Conservation (phyloP, 2,797 vertebrate genomes). For the Gastrophryne carolinensis region DNA sequence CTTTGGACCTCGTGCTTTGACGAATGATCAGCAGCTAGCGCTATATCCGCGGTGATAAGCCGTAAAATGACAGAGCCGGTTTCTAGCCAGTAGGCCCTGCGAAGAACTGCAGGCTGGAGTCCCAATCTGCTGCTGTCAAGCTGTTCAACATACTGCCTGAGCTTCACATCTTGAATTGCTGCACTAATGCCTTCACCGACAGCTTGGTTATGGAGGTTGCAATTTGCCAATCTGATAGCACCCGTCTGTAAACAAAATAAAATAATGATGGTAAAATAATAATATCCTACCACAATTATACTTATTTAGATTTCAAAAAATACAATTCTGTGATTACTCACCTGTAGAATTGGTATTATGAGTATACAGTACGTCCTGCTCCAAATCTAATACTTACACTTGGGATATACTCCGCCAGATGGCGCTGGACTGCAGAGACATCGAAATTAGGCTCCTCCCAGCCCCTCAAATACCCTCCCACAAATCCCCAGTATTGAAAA, state of each 20-base stretch:
- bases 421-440: too few species aligned
- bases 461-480: too few species aligned
- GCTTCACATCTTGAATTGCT: constrained; percentile 87
- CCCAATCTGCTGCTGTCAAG: constrained; percentile 73
- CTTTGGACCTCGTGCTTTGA: constrained; percentile 92
- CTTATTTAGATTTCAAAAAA: too few species aligned
- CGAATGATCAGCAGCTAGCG: constrained; percentile 91
- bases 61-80: constrained; percentile 90
- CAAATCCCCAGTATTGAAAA: too few species aligned
- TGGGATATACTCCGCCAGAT: too few species aligned
- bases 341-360: too few species aligned
- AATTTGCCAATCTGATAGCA: constrained; percentile 85
- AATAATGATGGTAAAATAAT: too few species aligned
- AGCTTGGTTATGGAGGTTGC: constrained; percentile 95
- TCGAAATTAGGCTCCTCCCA: too few species aligned
- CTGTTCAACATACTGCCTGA: constrained; percentile 90
- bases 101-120: constrained; percentile 80
- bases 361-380: too few species aligned
- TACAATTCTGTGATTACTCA: too few species aligned
- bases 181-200: constrained; percentile 95
- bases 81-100: constrained; percentile 92
- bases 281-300: too few species aligned
- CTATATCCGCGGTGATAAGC: constrained; percentile 91
- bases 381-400: too few species aligned
- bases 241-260: constrained; percentile 88